A percentile compares a stretch with the other conserved stretches of the same genome.
Conservation (phyloP, 2,888 invertebrate genomes). For the Tetropium fuscum region DNA sequence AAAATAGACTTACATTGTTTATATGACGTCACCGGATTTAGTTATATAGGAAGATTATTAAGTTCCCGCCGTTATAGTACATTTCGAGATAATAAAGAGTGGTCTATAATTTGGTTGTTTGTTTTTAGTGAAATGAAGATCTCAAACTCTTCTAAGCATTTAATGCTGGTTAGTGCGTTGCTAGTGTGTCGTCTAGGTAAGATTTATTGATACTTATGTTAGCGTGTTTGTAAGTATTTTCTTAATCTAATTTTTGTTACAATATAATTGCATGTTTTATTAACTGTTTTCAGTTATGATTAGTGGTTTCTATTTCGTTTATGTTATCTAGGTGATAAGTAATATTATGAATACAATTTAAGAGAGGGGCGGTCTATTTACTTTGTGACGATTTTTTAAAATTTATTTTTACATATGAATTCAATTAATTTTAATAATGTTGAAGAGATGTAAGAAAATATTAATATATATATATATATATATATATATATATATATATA, state of each 20-base stretch:
- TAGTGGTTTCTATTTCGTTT: neutral
- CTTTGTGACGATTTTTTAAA: too few species aligned
- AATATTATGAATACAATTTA: too few species aligned
- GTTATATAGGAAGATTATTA: slow-evolving; percentile 16
- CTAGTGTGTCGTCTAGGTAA: neutral
- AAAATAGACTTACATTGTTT: neutral
- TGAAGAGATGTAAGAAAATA: too few species aligned
- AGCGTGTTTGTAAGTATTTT: neutral
- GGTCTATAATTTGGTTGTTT: slow-evolving; percentile 8
- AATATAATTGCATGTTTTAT: too few species aligned
- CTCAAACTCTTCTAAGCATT: neutral
- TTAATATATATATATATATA: too few species aligned
- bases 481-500: too few species aligned
- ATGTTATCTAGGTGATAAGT: neutral
- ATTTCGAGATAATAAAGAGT: neutral
- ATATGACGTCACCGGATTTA: slow-evolving; percentile 13
- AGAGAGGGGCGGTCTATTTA: too few species aligned
- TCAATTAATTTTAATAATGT: too few species aligned
- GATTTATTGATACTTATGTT: neutral
- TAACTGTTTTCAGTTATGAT: too few species aligned
- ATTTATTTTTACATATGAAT: too few species aligned
- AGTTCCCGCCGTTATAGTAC: neutral
- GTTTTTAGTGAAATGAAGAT: slow-evolving; percentile 3
- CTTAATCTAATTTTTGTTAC: too few species aligned
- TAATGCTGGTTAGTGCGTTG: neutral